Percentiles rank a stretch among this genome's conserved stretches.
These are phyloP conservation scores for Sylvia borin DNA, from an alignment of 2,797 vertebrate species.

Conservation along the genomic window DNA sequence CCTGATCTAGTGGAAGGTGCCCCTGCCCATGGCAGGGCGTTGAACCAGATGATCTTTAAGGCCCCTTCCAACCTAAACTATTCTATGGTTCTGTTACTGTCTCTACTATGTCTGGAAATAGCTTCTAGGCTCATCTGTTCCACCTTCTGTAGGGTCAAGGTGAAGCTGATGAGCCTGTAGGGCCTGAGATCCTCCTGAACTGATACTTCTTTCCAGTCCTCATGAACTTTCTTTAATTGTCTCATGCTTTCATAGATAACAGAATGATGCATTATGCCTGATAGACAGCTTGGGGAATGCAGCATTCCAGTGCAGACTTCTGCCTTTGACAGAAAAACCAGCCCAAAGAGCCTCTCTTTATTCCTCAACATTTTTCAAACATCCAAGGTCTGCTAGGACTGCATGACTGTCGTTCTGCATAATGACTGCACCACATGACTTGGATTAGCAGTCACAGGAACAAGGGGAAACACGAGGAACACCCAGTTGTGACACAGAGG, in stretches of 20 bases:
- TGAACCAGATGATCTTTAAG: neutral
- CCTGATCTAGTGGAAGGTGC: neutral
- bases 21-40: rapidly evolving
- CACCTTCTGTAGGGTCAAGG: neutral
- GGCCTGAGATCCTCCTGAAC: neutral
- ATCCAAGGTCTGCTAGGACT: neutral
- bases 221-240: neutral
- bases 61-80: neutral
- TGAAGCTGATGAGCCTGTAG: neutral
- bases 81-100: neutral
- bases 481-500: neutral
- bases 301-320: neutral
- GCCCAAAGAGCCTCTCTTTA: neutral
- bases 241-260: neutral
- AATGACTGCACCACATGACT: neutral
- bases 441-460: neutral
- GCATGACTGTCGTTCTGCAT: neutral
- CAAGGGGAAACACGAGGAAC: neutral
- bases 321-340: neutral
- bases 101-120: neutral
- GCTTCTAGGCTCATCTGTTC: neutral
- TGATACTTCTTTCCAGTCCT: neutral
- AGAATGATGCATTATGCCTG: neutral
- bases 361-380: neutral
- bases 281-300: neutral